These are phyloP conservation scores for Squalus acanthias DNA, from an alignment of 2,797 vertebrate species.

Conservation along the genomic window DNA sequence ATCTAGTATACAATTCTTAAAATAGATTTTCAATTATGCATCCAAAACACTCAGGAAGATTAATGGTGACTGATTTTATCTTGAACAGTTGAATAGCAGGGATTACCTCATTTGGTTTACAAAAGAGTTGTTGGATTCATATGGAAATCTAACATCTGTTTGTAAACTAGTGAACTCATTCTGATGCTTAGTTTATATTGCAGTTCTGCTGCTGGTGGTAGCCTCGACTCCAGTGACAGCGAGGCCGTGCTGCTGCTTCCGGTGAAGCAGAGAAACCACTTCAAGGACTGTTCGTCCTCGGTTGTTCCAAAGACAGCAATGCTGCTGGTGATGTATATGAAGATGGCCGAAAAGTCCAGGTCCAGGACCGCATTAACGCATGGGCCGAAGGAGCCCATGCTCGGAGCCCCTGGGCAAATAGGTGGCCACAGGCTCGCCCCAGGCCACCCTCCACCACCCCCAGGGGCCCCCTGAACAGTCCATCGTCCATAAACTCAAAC, in stretches of 20 bases:
- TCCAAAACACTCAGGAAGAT: constrained; percentile 10
- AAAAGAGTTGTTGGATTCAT: constrained; percentile 24
- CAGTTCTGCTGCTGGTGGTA: background rate
- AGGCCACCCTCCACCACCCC: background rate
- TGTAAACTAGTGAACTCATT: constrained; percentile 15
- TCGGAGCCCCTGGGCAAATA: background rate
- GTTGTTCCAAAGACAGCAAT: background rate
- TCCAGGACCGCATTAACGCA: background rate
- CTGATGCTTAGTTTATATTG: background rate
- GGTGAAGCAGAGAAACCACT: background rate
- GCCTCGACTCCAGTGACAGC: background rate
- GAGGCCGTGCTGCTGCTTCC: background rate
- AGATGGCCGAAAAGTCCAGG: background rate
- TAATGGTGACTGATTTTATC: constrained; percentile 30
- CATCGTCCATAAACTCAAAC: background rate
- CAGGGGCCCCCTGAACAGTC: background rate
- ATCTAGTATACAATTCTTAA: background rate
- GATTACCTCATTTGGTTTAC: constrained; percentile 28
- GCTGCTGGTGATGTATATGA: background rate
- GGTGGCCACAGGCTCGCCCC: background rate
- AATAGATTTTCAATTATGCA: background rate
- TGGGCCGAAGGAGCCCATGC: background rate
- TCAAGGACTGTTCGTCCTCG: background rate
- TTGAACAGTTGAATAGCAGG: constrained; percentile 27
- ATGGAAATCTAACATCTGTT: constrained; percentile 32